These are phyloP conservation scores for Piezodorus guildinii DNA, from an alignment of 1,140 invertebrate genomes.

Conservation along the genomic window DNA sequence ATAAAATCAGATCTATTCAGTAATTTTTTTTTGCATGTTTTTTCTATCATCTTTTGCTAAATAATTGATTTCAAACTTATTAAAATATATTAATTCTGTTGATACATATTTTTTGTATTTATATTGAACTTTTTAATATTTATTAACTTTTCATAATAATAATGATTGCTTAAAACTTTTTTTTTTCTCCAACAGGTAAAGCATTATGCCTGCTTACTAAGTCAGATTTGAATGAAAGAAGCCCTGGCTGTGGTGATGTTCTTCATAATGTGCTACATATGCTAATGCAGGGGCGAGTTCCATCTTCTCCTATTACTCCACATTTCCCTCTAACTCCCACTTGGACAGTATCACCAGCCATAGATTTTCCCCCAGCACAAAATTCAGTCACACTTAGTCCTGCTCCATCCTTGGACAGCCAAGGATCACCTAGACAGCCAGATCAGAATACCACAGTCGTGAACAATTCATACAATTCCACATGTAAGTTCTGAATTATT, in stretches of 20 bases:
- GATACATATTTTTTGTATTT: too few relatives aligned
- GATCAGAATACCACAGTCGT: constrained; percentile 11
- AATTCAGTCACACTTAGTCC: constrained; percentile 82
- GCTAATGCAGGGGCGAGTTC: constrained; percentile 68
- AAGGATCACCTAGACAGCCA: constrained; percentile 68
- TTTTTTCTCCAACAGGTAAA: constrained; percentile 50
- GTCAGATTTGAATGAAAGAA: constrained; percentile 76
- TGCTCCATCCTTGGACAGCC: constrained; percentile 76
- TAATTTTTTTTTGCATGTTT: too few relatives aligned
- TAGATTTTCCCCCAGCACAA: constrained; percentile 29
- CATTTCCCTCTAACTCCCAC: constrained; percentile 47
- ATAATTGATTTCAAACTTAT: too few relatives aligned
- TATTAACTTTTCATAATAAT: background rate
- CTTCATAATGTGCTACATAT: constrained; percentile 86
- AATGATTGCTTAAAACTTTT: background rate
- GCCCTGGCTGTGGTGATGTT: constrained; percentile 83
- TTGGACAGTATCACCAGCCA: constrained; percentile 50
- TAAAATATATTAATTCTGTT: too few relatives aligned
- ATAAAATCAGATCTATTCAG: too few relatives aligned
- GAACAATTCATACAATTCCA: background rate
- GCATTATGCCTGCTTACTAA: constrained; percentile 81
- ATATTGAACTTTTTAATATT: background rate
- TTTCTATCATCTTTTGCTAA: too few relatives aligned
- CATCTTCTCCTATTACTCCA: constrained; percentile 75
- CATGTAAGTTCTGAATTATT: constrained; percentile 10